Base-by-base conservation (phyloP, 2,888 invertebrate species). In the Scelioninae gen. 1 region DNA sequence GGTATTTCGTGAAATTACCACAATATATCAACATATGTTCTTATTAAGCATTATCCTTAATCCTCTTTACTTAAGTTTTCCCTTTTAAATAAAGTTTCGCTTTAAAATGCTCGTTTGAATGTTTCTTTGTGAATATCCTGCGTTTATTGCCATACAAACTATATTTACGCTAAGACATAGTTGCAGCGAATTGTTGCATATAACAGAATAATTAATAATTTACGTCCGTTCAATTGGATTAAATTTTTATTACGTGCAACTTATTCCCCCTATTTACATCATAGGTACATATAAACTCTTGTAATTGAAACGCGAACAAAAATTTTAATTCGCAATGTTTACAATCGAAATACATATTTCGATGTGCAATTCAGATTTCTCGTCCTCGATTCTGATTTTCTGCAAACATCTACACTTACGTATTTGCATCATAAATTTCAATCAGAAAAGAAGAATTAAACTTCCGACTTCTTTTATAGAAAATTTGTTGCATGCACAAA, bases 11-110 rank as follows among this genome's bases (percentile, higher is more conserved):
- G 34, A 51, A 71, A 71, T 78, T 56, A 65, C 49, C 47, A 43
- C 71, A 43, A 65, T 71, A 65, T 58, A 71, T 71, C 65, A 56
- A 51, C 63, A 65, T 71, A 76, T 78, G 78, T 63, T 69, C 69
- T 69, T 69, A 56, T 58, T 66, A 69, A 69, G 56, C 69, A 49
- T 69, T 63, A 77, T 69, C 63, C 49, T 69, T 47, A 77, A 77
- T 77, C 69, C 77, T 53, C 69, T 77, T 77, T 77, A 62, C 51
- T 69, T 63, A 47, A 5, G 13, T 68, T 56, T 63, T 23, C 69
- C 45, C 47, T 69, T 55, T 53, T 32, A 47, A 55, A 69, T 47
- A 62, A 76, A 76, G 58, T 66, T 51, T 40, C 69, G 29, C 49
- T 77, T 15, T 49, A 69, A 47, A 69, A 55, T 31, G 29, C 23